phyloP scores from a whole-genome alignment of 1,140 invertebrate genomes.

The Zaprionus nigranus region DNA sequence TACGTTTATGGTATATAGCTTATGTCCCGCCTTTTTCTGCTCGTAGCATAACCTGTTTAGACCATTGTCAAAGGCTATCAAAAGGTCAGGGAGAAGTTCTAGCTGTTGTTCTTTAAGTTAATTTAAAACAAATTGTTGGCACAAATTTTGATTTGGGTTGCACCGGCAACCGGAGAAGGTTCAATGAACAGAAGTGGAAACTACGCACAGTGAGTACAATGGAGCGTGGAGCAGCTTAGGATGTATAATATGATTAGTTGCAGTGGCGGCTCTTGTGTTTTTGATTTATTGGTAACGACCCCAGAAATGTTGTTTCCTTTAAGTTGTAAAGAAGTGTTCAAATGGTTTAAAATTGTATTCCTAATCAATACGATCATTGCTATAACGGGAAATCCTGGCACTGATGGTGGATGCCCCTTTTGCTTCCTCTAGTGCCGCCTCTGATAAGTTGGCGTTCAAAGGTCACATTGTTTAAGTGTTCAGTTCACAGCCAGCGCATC shows the following conservation, averaged over 20 bases:
- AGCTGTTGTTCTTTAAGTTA: constrained; percentile 59
- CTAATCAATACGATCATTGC: no score
- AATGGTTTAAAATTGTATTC: no score
- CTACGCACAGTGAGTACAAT: not conserved
- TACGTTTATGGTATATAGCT: no score
- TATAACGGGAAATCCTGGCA: not conserved
- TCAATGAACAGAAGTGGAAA: not conserved
- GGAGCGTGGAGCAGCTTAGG: not conserved
- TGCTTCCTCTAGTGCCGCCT: not conserved
- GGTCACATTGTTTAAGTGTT: constrained; percentile 43
- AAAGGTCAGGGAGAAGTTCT: constrained; percentile 33
- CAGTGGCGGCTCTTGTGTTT: not conserved
- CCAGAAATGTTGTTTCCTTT: no score
- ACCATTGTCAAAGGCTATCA: not conserved
- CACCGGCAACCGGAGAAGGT: not conserved
- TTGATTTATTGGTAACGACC: no score
- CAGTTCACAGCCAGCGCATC: constrained; percentile 27
- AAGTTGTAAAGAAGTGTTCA: no score
- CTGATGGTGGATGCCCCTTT: no score
- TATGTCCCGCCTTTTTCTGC: no score
- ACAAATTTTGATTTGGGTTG: constrained; percentile 46
- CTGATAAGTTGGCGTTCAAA: constrained; percentile 8
- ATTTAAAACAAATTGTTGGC: constrained; percentile 62
- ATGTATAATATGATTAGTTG: not conserved
- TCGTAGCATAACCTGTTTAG: no score